phyloP scores from a whole-genome alignment of 2,113 vertebrate genomes.

The Oryzias javanicus region DNA sequence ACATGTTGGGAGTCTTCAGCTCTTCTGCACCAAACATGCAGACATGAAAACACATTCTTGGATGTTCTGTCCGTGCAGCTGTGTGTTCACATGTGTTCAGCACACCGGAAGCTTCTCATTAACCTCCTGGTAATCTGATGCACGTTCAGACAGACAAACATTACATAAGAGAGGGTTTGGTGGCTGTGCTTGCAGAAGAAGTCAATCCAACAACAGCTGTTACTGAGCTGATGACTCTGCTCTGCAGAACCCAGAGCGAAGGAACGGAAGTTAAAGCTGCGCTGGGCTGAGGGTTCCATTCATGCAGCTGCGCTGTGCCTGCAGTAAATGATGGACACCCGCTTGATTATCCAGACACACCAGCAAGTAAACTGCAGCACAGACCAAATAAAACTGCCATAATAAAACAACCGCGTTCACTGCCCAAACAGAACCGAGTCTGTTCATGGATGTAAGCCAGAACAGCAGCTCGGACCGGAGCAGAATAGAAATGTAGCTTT shows the following conservation, averaged over 20 bases:
- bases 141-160: not conserved
- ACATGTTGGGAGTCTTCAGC: conserved; percentile 4
- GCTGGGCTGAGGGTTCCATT: not conserved
- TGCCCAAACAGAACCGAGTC: conserved; percentile 4
- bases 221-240: not conserved
- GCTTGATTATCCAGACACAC: not conserved
- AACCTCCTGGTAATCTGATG: conserved; percentile 36
- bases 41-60: conserved; percentile 49
- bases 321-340: not conserved
- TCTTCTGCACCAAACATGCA: conserved; percentile 41
- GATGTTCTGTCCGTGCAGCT: conserved; percentile 6
- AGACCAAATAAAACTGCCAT: conserved; percentile 6
- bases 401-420: conserved; percentile 4
- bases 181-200: not conserved
- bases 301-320: not conserved
- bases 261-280: not conserved
- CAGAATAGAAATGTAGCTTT: no score
- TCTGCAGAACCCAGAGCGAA: not conserved
- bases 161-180: conserved; percentile 31
- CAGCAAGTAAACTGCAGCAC: conserved; percentile 2
- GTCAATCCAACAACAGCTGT: no score
- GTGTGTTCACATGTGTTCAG: not conserved
- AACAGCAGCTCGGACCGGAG: not conserved
- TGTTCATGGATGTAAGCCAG: conserved; percentile 2
- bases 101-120: conserved; percentile 38